These are phyloP conservation scores for Aquatica leii DNA, from an alignment of 2,888 invertebrate species.

Conservation along the genomic window DNA sequence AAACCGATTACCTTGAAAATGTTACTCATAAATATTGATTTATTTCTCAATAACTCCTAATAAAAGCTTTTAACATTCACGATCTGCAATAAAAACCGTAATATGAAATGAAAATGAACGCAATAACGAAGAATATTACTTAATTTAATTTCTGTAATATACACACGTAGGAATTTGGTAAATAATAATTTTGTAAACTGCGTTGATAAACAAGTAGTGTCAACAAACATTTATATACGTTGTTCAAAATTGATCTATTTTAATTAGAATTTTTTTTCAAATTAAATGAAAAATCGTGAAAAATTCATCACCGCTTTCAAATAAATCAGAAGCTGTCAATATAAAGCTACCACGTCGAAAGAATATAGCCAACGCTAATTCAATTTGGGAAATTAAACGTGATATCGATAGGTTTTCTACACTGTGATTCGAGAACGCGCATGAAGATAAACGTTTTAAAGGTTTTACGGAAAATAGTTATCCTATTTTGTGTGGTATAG, in stretches of 20 bases:
- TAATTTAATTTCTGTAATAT: too few relatives aligned
- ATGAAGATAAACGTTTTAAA: constrained; percentile 31
- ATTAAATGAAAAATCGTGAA: constrained; percentile 31
- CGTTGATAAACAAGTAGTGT: neutral
- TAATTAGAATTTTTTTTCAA: constrained; percentile 1
- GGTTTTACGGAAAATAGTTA: constrained; percentile 29
- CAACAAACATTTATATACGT: neutral
- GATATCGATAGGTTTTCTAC: constrained; percentile 35
- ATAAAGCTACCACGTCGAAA: constrained; percentile 35
- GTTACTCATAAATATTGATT: constrained; percentile 38
- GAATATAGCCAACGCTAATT: constrained; percentile 38
- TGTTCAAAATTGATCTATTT: neutral
- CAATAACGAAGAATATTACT: too few relatives aligned
- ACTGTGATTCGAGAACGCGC: constrained; percentile 26
- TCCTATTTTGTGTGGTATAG: constrained; percentile 27
- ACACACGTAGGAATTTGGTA: too few relatives aligned
- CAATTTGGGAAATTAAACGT: constrained; percentile 41
- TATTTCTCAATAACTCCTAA: constrained; percentile 27
- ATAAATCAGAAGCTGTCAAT: constrained; percentile 35
- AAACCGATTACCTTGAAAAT: constrained; percentile 34
- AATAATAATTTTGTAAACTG: too few relatives aligned
- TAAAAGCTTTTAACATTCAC: constrained; percentile 29
- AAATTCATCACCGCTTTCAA: constrained; percentile 34
- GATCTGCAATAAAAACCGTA: neutral
- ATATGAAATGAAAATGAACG: neutral